Evolutionary conservation across 2,888 invertebrate genomes (phyloP), one percentile per base, ranked within the genome.

Genomic region (Caenorhabditis angaria): DNA sequence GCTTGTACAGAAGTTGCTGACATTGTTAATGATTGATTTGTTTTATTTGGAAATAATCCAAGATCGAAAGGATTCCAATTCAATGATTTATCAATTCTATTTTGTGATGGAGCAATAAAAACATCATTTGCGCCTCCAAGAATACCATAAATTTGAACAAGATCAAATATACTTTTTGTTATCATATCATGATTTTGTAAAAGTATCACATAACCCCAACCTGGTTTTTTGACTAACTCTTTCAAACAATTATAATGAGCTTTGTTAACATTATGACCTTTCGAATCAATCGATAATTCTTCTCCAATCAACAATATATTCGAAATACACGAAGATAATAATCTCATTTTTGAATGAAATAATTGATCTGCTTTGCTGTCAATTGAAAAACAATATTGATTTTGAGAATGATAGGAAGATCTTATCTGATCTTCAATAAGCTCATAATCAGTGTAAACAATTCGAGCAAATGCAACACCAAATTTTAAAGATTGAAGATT

Each of bases 151-250:
- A 78, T 50, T 12, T 59, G 53, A 20, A 63, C 73, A 29, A 78
- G 28, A 25, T 78, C 78, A 24, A 76, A 78, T 8, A 75, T 56
- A 6, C 61, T 57, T 61, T 75, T 76, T 20, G 27, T 53, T 27
- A 78, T 71, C 32, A 76, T 53, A 41, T 78, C 78, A 48, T 78
- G 73, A 51, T 78, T 78, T 58, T 79, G 79, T 24, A 76, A 69
- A 12, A 79, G 61, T 24, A 79, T 58, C 12, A 68, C 60, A 61
- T 79, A 79, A 29, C 59, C 61, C 79, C 79, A 79, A 25, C 71
- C 68, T 2, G 72, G 67, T 62, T 72, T 76, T 27, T 75, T 74
- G 29, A 67, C 62, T n/a, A 79, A 61, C n/a, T 55, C 56, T 22
- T 62, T 71, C 59, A 79, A 57, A 29, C 79, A 79, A n/a, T 73